Percentiles rank a stretch among this genome's conserved stretches.
Conservation (phyloP, 2,113 vertebrate species). For the Cranoglanis bouderius region DNA sequence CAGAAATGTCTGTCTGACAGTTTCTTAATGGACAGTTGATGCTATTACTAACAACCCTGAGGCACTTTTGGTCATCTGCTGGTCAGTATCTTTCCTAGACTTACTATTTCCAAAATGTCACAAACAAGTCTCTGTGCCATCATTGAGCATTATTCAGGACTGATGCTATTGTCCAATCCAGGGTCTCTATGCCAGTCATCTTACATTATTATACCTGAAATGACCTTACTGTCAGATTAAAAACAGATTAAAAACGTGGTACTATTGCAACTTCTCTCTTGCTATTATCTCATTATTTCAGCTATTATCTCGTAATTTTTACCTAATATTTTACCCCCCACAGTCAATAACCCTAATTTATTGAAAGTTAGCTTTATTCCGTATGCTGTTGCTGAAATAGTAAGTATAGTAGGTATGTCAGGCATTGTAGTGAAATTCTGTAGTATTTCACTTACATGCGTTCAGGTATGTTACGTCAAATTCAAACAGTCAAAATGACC, state of each 20-base stretch:
- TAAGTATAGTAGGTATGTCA: no score
- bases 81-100: background rate
- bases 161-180: conserved; percentile 6
- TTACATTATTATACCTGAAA: background rate
- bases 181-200: background rate
- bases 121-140: background rate
- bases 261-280: no score
- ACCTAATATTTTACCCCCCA: no score
- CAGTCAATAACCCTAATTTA: no score
- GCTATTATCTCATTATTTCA: no score
- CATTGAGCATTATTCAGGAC: background rate
- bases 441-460: background rate
- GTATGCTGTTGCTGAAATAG: background rate
- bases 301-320: no score
- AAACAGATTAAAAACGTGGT: no score
- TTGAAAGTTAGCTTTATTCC: background rate
- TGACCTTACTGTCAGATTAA: background rate
- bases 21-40: conserved; percentile 23
- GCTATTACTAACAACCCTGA: conserved; percentile 33
- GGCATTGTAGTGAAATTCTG: background rate
- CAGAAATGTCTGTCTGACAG: conserved; percentile 1
- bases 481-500: background rate
- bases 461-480: background rate
- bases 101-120: conserved; percentile 1
- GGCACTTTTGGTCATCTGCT: conserved; percentile 43